Evolutionary conservation across 2,113 vertebrate species (phyloP).

Genomic region (Pseudopodoces humilis): DNA sequence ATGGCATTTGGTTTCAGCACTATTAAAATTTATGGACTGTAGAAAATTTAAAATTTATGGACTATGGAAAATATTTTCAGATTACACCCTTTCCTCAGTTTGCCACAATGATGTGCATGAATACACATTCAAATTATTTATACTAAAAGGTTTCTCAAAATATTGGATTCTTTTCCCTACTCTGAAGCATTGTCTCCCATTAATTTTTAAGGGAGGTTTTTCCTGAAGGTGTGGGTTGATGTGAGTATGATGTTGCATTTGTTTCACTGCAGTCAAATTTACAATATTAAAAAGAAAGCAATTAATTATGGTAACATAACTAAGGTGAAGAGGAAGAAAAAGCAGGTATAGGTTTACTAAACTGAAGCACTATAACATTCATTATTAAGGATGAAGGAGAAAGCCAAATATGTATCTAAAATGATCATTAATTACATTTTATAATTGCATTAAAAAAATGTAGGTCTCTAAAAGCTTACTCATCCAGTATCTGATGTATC

Average conservation of each 20-base stretch:
- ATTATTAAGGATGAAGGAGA: not conserved
- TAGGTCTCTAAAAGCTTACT: not conserved
- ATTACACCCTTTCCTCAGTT: not conserved
- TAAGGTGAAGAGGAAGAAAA: not conserved
- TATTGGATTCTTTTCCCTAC: not conserved
- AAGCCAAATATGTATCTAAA: not conserved
- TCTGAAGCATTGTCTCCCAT: not conserved
- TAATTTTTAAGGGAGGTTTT: not conserved
- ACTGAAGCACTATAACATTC: not conserved
- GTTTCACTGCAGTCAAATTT: not conserved
- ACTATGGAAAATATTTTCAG: constrained; percentile 1
- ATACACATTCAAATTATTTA: not conserved
- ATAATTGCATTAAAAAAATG: not conserved
- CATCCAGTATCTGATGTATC: not conserved
- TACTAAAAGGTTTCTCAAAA: constrained; percentile 9
- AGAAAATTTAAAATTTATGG: constrained; percentile 32
- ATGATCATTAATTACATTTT: not conserved
- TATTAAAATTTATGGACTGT: constrained; percentile 9
- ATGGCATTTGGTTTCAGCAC: not conserved
- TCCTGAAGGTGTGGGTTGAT: not conserved
- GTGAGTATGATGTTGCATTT: not conserved
- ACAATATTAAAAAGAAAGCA: not conserved
- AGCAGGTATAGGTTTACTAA: not conserved
- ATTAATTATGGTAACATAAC: not conserved
- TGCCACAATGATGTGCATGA: not conserved